Evolutionary conservation across 2,888 invertebrate species (phyloP), one percentile per base, ranked within the genome.

Genomic region (Ectemnius lituratus): DNA sequence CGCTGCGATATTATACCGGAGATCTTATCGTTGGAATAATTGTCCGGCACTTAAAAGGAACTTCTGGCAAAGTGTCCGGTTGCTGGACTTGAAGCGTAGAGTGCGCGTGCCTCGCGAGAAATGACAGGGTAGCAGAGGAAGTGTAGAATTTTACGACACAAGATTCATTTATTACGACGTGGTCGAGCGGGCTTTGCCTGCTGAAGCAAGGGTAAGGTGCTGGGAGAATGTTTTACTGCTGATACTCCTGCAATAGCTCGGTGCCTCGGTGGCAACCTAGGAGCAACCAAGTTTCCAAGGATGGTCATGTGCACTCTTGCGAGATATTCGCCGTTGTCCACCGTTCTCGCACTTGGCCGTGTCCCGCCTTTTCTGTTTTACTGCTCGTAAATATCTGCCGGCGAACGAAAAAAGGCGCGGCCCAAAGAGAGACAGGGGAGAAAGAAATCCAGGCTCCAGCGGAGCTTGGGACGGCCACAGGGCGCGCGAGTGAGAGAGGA

Each of bases 381-480:
- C 77, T 74, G 78, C 78, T 75, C 78, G 78, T 79, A 79, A 79
- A 79, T 77, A 79, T 16, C 52, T 52, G 52, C n/a, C 69, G 62
- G 69, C 69, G 64, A 75, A 74, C 71, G 58, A 71, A 65, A 61
- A 52, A 74, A 77, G 68, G 62, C 73, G 18, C 27, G 28, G 49
- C 8, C 49, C 18, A 16, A 27, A 46, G 45, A 20, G 60, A 18
- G 37, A 28, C 37, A 14, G 28, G 52, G 5, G 63, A 63, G 63
- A 56, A 18, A 56, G 28, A 45, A 47, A 46, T 27, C n/a, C 18
- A 14, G 37, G 37, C 37, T 37, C 37, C 46, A 45, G 20, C 14
- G 46, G 20, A 45, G 62, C 20, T 20, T 0, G 8, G 16, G 56
- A 45, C 23, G 45, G 27, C 0, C 47, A 37, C 27, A 37, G 0